Base-by-base conservation (phyloP, 2,797 vertebrate genomes). In the Podarcis lilfordi region DNA sequence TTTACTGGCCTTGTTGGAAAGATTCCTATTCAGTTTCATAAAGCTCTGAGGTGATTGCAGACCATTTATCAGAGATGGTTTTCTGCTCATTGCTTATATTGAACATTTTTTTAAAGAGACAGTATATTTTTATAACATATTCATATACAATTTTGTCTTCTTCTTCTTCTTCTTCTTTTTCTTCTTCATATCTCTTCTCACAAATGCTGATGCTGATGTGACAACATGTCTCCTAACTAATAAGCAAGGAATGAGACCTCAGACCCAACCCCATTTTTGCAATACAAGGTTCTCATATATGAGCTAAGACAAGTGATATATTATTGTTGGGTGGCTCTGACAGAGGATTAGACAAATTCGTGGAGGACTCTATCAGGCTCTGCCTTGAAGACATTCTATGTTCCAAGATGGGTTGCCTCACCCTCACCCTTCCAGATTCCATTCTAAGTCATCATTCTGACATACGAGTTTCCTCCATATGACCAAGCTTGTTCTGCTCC, bases 1-100 rank as follows among this genome's bases (percentile, higher is more conserved):
- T 87, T 43, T 91, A 72, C 85, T 85, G 84, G 80, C 92, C 83
- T 94, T 90, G 43, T 82, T 86, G 93, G 88, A 88, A 55, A 74
- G 83, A 91, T 71, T 94, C 68, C 66, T 45, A 91, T 85, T 66
- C 91, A 74, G 78, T 86, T 27, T 37, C 81, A 89, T 86, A 86
- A 85, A 87, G 72, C 76, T 72, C 78, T 83, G 8, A 64, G 68
- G 40, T 17, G 27, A 59, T 40, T 40, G 55, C 25, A 74, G 37
- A 35, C 40, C 15, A 32, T 85, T 77, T 72, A 85, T 9, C n/a
- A 81, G 77, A 72, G 50, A 72, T 71, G 66, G 66, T 76, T 87
- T 87, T 82, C 32, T 69, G 76, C 43, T 80, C 43, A 86, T 86
- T 79, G 69, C 66, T 64, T 80, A 32, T 59, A 37, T 80, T 76